Conservation (phyloP, 2,113 vertebrate species). For the Trematomus loennbergii region DNA sequence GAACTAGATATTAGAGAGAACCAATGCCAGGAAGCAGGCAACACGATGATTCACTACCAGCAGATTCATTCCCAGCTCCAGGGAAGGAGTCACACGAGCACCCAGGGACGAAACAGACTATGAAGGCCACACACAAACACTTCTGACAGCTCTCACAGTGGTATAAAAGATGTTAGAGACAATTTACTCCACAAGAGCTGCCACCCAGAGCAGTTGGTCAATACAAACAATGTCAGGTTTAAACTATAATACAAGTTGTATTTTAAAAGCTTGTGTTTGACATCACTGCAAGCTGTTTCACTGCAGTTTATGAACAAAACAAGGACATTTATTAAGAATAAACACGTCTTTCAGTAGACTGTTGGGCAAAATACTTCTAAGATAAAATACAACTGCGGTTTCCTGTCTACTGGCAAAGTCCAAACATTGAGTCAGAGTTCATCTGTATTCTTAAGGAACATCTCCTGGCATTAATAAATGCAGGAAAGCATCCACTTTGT, state of each 20-base stretch:
- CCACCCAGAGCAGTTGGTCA: slow-evolving; percentile 25
- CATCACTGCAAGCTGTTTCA: slow-evolving; percentile 17
- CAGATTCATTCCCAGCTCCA: slow-evolving; percentile 57
- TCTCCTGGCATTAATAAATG: slow-evolving; percentile 68
- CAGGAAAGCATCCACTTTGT: slow-evolving; percentile 74
- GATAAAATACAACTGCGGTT: slow-evolving; percentile 30
- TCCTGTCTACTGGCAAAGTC: slow-evolving; percentile 21
- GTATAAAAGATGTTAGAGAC: slow-evolving; percentile 44
- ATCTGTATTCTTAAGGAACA: slow-evolving; percentile 73
- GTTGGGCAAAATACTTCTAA: slow-evolving; percentile 5
- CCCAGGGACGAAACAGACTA: slow-evolving; percentile 35
- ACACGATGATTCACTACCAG: slow-evolving; percentile 65
- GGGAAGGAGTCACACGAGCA: slow-evolving; percentile 30
- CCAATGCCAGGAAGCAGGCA: slow-evolving; percentile 49
- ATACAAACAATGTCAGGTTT: slow-evolving; percentile 42
- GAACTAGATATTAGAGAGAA: slow-evolving; percentile 65
- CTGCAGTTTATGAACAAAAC: slow-evolving; percentile 31
- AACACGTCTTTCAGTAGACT: slow-evolving; percentile 26
- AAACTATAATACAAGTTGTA: slow-evolving; percentile 27
- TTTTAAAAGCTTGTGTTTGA: slow-evolving; percentile 27
- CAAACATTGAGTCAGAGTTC: slow-evolving; percentile 52
- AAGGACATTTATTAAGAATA: slow-evolving; percentile 21
- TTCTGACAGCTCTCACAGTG: slow-evolving; percentile 44
- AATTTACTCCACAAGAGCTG: slow-evolving; percentile 48
- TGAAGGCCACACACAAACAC: slow-evolving; percentile 48